Conservation (phyloP, 35 echinoderm and acorn worm genomes). For the Nesometra sesokonis region DNA sequence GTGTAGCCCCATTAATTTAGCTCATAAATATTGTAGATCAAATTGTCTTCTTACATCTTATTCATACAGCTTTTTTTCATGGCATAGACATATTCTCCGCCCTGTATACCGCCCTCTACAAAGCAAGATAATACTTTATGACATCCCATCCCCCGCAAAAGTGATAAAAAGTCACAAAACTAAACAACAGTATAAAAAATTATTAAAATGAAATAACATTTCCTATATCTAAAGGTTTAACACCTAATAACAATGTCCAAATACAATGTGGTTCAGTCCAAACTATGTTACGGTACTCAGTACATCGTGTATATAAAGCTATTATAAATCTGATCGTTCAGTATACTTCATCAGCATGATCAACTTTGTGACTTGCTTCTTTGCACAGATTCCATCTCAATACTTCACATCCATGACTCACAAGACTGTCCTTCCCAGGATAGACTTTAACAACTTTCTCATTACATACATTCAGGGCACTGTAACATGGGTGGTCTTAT, state of each 20-base stretch:
- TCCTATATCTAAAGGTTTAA: not conserved
- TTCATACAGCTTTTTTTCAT: no score
- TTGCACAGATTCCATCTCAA: conserved; percentile 22
- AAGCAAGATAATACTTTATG: not conserved
- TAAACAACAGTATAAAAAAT: not conserved
- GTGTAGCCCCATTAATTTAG: no score
- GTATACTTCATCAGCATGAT: conserved; percentile 34
- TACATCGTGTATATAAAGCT: not conserved
- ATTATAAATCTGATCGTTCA: conserved; percentile 21
- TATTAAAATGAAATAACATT: not conserved
- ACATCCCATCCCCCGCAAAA: conserved; percentile 35
- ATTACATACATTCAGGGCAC: no score
- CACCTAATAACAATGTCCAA: not conserved
- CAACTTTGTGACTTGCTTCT: conserved; percentile 47
- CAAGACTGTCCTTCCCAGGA: conserved; percentile 33
- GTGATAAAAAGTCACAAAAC: conserved; percentile 13
- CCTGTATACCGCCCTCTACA: no score
- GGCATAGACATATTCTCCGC: no score
- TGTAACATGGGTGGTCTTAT: not conserved
- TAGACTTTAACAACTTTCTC: conserved; percentile 44
- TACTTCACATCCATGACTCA: conserved; percentile 18
- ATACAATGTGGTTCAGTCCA: not conserved
- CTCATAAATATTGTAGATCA: no score
- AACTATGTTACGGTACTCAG: not conserved
- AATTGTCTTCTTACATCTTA: no score